Percentiles rank a stretch among this genome's conserved stretches.
These are phyloP conservation scores for Entomobrya multifasciata DNA, from an alignment of 2,888 invertebrate genomes.

Conservation along the genomic window DNA sequence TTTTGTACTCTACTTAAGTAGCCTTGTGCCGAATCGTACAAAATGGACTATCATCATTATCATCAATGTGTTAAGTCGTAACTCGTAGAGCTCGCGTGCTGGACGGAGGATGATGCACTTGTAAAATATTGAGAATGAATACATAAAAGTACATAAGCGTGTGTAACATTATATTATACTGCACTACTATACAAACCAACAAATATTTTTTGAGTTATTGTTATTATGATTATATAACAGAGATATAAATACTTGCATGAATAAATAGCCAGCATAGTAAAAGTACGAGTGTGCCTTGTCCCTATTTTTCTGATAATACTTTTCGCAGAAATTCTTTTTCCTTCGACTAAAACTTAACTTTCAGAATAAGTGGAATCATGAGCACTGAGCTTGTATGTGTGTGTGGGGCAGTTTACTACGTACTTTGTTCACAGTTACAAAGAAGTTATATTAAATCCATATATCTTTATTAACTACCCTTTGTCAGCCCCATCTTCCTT, in stretches of 20 bases:
- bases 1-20: no score
- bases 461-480: conserved; percentile 69
- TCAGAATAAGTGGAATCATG: not conserved
- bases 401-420: no score
- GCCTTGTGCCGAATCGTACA: conserved; percentile 2
- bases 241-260: no score
- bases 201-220: not conserved
- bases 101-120: no score
- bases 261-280: no score
- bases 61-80: not conserved
- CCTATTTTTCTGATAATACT: not conserved
- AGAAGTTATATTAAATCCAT: conserved; percentile 64
- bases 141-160: no score
- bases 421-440: not conserved
- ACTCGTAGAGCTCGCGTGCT: not conserved
- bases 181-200: not conserved
- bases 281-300: no score
- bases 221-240: no score
- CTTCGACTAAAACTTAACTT: not conserved
- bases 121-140: no score
- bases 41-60: not conserved
- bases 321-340: not conserved
- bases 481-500: conserved; percentile 20
- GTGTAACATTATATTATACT: not conserved
- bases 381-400: no score